Evolutionary conservation across 2,797 vertebrate species (phyloP).

Genomic region (Sus cebifrons): DNA sequence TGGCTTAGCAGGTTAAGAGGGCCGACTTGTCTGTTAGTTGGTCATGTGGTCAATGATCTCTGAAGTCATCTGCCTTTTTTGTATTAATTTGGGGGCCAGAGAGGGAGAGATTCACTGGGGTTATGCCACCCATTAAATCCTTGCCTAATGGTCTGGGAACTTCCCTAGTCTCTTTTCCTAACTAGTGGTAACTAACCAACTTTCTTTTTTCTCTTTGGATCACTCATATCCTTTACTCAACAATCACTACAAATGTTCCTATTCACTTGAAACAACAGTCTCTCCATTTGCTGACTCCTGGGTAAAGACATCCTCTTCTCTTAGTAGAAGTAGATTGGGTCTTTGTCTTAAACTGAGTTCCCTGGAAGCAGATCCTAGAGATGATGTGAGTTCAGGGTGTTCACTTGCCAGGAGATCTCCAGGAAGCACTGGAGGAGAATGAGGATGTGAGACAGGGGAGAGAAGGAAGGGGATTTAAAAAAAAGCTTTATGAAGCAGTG

Average conservation of each 20-base stretch:
- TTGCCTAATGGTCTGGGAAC: background rate
- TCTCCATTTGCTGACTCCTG: background rate
- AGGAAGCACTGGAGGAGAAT: background rate
- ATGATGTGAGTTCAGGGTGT: background rate
- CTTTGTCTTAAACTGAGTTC: background rate
- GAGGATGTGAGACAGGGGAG: background rate
- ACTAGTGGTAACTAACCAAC: background rate
- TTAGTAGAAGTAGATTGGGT: background rate
- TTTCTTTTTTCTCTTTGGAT: background rate
- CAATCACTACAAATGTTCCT: background rate
- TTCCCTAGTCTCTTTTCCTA: background rate
- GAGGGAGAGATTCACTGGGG: background rate
- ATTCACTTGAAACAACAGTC: background rate
- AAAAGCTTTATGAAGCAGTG: background rate
- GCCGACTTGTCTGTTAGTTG: background rate
- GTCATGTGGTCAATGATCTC: background rate
- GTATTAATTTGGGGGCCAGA: background rate
- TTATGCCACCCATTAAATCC: background rate
- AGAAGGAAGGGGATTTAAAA: too few relatives aligned
- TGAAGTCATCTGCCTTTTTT: background rate
- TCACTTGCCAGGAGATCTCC: background rate
- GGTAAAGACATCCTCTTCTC: constrained; percentile 3
- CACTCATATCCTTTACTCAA: background rate
- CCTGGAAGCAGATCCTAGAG: background rate
- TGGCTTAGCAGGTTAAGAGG: background rate